Evolutionary conservation across 92 coral and sea anemone genomes (phyloP), one percentile per base, ranked within the genome.

Genomic region (Palythoa heliodiscus): DNA sequence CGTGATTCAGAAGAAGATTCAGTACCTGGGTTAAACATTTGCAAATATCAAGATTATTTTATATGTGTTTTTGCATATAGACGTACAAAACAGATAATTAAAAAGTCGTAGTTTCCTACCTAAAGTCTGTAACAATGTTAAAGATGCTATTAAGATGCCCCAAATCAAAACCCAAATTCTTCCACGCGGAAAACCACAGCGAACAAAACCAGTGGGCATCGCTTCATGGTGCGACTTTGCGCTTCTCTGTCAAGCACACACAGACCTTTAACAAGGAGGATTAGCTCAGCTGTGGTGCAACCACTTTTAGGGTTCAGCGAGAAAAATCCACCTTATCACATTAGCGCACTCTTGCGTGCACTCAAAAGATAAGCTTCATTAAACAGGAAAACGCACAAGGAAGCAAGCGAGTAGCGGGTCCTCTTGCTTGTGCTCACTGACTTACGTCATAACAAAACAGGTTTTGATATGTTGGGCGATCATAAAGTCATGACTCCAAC

Each of bases 391-490:
- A 52, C 63, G 58, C 43, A 8, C 39, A 43, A 48, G 74, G 3
- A 43, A 80, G 20, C 58, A 22, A 14, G 60, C 73, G 53, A 66
- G 84, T 66, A 22, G 39, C 73, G 75, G 53, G 22, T 48, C 17
- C 12, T 23, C 84, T 50, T 80, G 54, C 84, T 43, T 24, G 66
- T 15, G 25, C 35, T 52, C 60, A 80, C 84, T 67, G 73, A 80
- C 84, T 80, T 80, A 80, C 84, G 84, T 80, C 84, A 80, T 80
- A 80, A 66, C 23, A n/a, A 80, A 80, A 53, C 84, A 80, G 84
- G 84, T 80, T 70, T 80, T 80, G 84, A 66, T 80, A 80, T 67
- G 74, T 38, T 52, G 17, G 58, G 75, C 73, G 84, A 48, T 66
- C 84, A 80, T 80, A 80, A 80, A 80, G 84, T 80, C 84, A 80